A percentile compares a stretch with the other conserved stretches of the same genome.
Conservation (phyloP, 2,113 vertebrate genomes). For the Acrocephalus kingi region DNA sequence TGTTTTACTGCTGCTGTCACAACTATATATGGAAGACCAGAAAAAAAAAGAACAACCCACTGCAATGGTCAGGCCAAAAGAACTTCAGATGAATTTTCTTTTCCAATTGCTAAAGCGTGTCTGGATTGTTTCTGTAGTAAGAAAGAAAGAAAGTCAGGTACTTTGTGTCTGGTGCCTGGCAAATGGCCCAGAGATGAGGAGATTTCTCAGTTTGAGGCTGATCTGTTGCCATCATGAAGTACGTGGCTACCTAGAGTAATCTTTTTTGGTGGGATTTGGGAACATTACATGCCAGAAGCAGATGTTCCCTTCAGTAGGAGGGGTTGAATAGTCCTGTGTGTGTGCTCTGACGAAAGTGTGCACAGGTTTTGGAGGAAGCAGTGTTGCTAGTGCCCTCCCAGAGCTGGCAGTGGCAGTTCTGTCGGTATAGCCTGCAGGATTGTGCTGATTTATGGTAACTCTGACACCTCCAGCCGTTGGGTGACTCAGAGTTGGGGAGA, state of each 20-base stretch:
- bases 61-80: not conserved
- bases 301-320: not conserved
- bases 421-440: not conserved
- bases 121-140: not conserved
- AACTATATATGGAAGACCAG: slow-evolving; percentile 28
- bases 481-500: not conserved
- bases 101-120: not conserved
- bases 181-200: not conserved
- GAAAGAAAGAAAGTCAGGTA: not conserved
- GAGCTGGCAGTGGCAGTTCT: not conserved
- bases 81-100: slow-evolving; percentile 3
- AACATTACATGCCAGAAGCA: not conserved
- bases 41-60: not conserved
- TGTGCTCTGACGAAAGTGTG: accelerated
- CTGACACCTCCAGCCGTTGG: not conserved
- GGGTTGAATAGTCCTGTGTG: not conserved
- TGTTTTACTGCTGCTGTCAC: slow-evolving; percentile 35
- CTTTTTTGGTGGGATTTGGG: not conserved
- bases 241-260: not conserved
- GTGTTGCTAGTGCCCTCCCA: not conserved
- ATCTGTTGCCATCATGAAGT: not conserved
- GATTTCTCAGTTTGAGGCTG: not conserved
- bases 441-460: not conserved
- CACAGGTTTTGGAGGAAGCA: not conserved
- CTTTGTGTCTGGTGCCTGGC: not conserved